phyloP scores from a whole-genome alignment of 2,888 invertebrate genomes.

The Hydraecia micacea region DNA sequence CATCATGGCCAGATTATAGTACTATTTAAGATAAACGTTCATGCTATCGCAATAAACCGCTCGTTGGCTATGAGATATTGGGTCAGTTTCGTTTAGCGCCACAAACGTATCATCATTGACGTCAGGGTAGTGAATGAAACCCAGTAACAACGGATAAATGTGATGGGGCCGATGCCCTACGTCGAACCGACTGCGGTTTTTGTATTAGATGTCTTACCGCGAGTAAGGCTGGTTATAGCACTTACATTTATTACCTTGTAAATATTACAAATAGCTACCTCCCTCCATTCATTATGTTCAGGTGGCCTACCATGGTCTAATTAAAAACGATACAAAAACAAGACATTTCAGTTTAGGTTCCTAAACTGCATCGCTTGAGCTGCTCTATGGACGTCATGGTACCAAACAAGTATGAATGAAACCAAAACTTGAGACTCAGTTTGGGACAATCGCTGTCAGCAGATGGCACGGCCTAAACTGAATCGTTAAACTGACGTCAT shows the following conservation, averaged over 20 bases:
- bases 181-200: conserved; percentile 47
- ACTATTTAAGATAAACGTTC: conserved; percentile 49
- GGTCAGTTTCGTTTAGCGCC: conserved; percentile 47
- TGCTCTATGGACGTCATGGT: too few species aligned
- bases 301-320: too few species aligned
- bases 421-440: too few species aligned
- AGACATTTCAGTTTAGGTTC: too few species aligned
- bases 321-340: too few species aligned
- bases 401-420: too few species aligned
- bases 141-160: conserved; percentile 52
- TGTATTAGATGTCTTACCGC: conserved; percentile 51
- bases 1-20: conserved; percentile 45
- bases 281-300: too few species aligned
- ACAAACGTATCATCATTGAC: conserved; percentile 50
- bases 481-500: too few species aligned
- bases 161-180: conserved; percentile 56
- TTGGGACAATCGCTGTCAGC: too few species aligned
- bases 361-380: too few species aligned
- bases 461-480: too few species aligned
- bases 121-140: conserved; percentile 63
- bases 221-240: background rate
- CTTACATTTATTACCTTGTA: background rate
- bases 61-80: conserved; percentile 54
- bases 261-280: too few species aligned
- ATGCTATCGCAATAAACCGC: conserved; percentile 54